Evolutionary conservation across 2,113 vertebrate species (phyloP), one percentile per base, ranked within the genome.

Genomic region (Emydocephalus ijimae): DNA sequence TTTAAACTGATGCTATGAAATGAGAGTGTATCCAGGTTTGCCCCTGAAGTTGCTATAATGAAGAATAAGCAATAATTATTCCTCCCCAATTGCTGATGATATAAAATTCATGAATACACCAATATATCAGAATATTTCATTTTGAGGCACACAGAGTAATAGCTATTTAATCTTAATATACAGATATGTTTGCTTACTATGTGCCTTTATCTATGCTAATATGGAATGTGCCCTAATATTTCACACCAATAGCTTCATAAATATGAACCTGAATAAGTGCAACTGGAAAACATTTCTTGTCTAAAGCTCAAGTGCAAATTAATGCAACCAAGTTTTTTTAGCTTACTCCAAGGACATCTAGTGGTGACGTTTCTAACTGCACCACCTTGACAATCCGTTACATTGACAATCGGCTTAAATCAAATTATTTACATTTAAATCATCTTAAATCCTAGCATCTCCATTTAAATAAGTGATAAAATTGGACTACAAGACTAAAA

Each of bases 271-370:
- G 6, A 1, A 0, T 26, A 45, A 59, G 3, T n/a, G 2, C 11
- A 88, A 50, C 39, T 23, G 0, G 90, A 92, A 48, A 55, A 10
- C 23, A 59, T 92, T 9, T n/a, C 9, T 0, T 34, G 52, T 21
- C 69, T 0, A 56, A 88, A 74, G 24, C 61, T 18, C 8, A 14
- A 92, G 50, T 59, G 93, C 94, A 48, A 86, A 93, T 0, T 0
- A 2, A 3, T 87, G 8, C 7, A 39, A 12, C 50, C 61, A 87
- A n/a, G 48, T n/a, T 92, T 87, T 56, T 92, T 87, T 61, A 55
- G 69, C 87, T 97, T 91, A 93, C 89, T 93, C 95, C 96, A 21
- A 96, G 97, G 97, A 97, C 97, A 97, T 96, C 97, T 97, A 97
- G 97, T 48, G 97, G 97, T 81, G 85, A 90, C 61, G 10, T 21